Evolutionary conservation across 2,888 invertebrate species (phyloP).

Genomic region (Ophraella communa): DNA sequence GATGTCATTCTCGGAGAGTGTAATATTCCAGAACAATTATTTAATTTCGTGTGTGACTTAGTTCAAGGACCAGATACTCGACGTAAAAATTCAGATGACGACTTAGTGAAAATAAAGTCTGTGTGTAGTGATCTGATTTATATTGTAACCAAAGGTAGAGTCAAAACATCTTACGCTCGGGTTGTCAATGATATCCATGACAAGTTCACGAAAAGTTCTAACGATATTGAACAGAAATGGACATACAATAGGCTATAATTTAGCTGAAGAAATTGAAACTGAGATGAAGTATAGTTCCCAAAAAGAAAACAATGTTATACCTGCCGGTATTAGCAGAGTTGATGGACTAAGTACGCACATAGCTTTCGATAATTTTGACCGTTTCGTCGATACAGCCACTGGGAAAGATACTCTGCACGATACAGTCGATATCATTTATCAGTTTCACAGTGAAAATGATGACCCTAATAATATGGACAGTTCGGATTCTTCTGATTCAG

Average conservation of each 20-base stretch:
- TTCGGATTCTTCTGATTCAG: background rate
- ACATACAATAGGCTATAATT: constrained; percentile 46
- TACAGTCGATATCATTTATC: constrained; percentile 45
- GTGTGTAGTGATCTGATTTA: constrained; percentile 43
- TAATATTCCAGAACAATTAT: background rate
- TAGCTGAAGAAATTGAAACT: constrained; percentile 49
- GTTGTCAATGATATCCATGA: constrained; percentile 44
- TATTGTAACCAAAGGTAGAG: constrained; percentile 41
- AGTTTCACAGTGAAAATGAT: constrained; percentile 39
- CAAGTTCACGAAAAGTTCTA: constrained; percentile 42
- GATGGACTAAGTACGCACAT: constrained; percentile 42
- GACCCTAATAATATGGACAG: constrained; percentile 26
- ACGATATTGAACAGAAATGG: constrained; percentile 47
- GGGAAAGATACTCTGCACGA: constrained; percentile 44
- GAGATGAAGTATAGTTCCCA: constrained; percentile 37
- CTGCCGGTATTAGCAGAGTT: constrained; percentile 39
- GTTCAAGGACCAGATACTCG: constrained; percentile 4
- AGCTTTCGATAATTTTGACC: constrained; percentile 47
- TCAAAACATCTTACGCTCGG: constrained; percentile 45
- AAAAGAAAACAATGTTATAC: constrained; percentile 40
- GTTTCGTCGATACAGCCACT: constrained; percentile 43
- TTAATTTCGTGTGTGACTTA: constrained; percentile 2
- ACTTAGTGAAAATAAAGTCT: constrained; percentile 14
- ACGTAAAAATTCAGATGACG: constrained; percentile 3
- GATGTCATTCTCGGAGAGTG: constrained; percentile 10